These are phyloP conservation scores for Helobdella robusta DNA, from an alignment of 2,888 invertebrate species.

Conservation along the genomic window DNA sequence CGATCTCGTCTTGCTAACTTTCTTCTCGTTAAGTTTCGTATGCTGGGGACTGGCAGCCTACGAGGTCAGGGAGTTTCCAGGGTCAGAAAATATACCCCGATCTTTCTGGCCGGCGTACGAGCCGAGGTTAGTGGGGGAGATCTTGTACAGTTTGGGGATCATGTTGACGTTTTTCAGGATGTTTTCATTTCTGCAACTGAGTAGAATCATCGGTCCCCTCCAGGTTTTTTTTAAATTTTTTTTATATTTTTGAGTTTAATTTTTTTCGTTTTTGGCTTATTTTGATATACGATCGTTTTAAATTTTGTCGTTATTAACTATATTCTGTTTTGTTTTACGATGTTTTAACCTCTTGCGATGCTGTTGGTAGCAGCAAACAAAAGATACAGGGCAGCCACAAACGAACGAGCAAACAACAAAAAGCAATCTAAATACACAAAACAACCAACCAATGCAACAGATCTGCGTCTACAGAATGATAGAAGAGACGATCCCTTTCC, in stretches of 20 bases:
- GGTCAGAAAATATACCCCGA: conserved; percentile 52
- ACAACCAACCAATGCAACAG: too few species aligned
- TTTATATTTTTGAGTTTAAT: too few species aligned
- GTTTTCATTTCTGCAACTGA: conserved; percentile 41
- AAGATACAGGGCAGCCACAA: too few species aligned
- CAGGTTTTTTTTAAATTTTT: too few species aligned
- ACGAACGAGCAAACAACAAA: too few species aligned
- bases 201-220: conserved; percentile 5
- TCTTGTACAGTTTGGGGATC: conserved; percentile 60
- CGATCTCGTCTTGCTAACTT: conserved; percentile 58
- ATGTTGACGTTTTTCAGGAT: conserved; percentile 61
- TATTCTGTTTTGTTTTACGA: too few species aligned
- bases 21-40: conserved; percentile 69
- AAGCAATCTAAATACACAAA: too few species aligned
- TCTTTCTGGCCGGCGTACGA: conserved; percentile 62
- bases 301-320: too few species aligned
- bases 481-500: neutral
- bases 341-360: too few species aligned
- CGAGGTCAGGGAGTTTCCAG: conserved; percentile 47
- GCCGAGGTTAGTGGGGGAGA: conserved; percentile 60
- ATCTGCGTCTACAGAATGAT: conserved; percentile 11
- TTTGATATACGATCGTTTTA: too few species aligned
- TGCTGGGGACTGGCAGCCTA: conserved; percentile 59
- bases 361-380: too few species aligned
- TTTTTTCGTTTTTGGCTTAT: too few species aligned